Conservation (phyloP, 2,797 vertebrate species). For the Eupleurogrammus muticus region DNA sequence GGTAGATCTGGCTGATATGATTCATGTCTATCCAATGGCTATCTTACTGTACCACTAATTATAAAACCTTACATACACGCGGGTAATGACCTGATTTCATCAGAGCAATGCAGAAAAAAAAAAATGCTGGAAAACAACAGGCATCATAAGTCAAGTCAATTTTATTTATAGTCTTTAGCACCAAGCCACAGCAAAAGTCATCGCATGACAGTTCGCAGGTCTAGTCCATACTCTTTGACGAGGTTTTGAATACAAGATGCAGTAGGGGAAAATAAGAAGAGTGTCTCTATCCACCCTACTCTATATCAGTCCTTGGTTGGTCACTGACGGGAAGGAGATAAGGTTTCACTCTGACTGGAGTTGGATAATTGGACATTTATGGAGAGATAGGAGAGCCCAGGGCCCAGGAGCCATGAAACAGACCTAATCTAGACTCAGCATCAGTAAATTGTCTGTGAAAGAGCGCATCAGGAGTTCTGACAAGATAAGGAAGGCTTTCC, state of each 20-base stretch:
- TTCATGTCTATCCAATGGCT: constrained; percentile 55
- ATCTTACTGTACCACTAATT: constrained; percentile 51
- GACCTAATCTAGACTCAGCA: constrained; percentile 78
- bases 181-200: too few species aligned
- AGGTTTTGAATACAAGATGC: constrained; percentile 48
- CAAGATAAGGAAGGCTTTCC: constrained; percentile 79
- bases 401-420: constrained; percentile 81
- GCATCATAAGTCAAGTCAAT: constrained; percentile 2
- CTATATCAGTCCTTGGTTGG: constrained; percentile 69
- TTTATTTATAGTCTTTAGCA: too few species aligned
- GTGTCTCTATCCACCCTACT: constrained; percentile 62
- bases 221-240: background rate
- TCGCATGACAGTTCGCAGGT: too few species aligned
- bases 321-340: constrained; percentile 80
- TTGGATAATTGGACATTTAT: constrained; percentile 84
- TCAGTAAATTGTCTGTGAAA: constrained; percentile 83
- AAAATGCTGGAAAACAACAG: constrained; percentile 34
- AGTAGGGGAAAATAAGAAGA: constrained; percentile 39
- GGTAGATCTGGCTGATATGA: constrained; percentile 46
- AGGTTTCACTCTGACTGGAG: constrained; percentile 77
- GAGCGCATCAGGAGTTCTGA: constrained; percentile 79
- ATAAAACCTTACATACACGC: constrained; percentile 23
- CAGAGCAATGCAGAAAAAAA: constrained; percentile 9
- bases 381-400: constrained; percentile 77
- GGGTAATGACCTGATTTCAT: constrained; percentile 41